Conservation (phyloP, 2,113 vertebrate genomes). For the Naja naja region DNA sequence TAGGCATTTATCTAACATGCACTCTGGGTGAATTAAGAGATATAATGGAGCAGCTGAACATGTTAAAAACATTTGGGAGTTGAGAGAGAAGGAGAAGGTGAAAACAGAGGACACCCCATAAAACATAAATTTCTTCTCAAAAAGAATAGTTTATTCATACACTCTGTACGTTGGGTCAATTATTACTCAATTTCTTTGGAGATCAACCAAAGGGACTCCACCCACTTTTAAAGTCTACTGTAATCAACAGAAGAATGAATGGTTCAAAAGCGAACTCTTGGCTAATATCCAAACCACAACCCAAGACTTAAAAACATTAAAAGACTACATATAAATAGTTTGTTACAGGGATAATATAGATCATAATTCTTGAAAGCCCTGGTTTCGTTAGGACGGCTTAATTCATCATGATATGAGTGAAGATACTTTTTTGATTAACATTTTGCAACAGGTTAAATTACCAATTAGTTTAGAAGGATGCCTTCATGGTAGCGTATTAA, state of each 20-base stretch:
- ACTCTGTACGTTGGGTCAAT: slow-evolving; percentile 80
- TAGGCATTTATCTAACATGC: slow-evolving; percentile 56
- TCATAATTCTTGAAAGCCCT: background rate
- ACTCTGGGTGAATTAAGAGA: slow-evolving; percentile 64
- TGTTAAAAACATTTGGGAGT: slow-evolving; percentile 72
- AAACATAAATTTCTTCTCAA: slow-evolving; percentile 70
- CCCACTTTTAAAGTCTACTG: slow-evolving; percentile 67
- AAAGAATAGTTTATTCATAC: slow-evolving; percentile 78
- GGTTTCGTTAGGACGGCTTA: background rate
- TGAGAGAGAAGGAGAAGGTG: slow-evolving; percentile 31
- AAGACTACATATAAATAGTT: slow-evolving; percentile 38
- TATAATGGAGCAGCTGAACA: slow-evolving; percentile 69
- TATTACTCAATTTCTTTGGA: slow-evolving; percentile 80
- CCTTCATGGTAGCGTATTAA: slow-evolving; percentile 61
- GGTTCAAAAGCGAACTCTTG: slow-evolving; percentile 48
- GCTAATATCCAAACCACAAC: slow-evolving; percentile 17
- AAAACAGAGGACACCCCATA: slow-evolving; percentile 64
- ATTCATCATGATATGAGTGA: background rate
- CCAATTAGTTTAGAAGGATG: background rate
- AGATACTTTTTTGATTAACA: background rate
- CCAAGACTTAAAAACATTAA: slow-evolving; percentile 20
- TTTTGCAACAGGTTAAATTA: background rate
- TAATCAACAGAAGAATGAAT: slow-evolving; percentile 67
- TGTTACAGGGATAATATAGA: slow-evolving; percentile 22
- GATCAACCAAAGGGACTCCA: slow-evolving; percentile 72